These are phyloP conservation scores for Drosophila testacea DNA, from an alignment of 2,888 invertebrate genomes.

Conservation along the genomic window DNA sequence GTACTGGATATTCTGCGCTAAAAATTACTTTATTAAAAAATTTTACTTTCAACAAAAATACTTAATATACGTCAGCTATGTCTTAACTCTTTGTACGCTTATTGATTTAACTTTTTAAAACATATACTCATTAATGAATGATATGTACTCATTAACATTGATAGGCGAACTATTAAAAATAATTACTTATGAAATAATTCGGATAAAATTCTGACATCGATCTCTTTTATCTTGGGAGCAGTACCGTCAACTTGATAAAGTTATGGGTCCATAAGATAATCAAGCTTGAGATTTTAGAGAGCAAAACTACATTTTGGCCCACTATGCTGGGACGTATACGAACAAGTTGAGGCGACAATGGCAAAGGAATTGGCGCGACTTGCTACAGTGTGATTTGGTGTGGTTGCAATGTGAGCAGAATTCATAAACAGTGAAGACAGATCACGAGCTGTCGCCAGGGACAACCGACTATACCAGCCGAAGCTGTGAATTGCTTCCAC, in stretches of 20 bases:
- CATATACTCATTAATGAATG: neutral
- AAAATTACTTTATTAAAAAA: neutral
- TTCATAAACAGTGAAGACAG: constrained; percentile 72
- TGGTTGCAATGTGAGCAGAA: constrained; percentile 72
- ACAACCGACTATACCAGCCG: constrained; percentile 19
- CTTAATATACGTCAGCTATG: neutral
- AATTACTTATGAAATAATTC: neutral
- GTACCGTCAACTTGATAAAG: neutral
- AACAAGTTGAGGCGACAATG: constrained; percentile 71
- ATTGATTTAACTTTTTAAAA: neutral
- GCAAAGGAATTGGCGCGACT: constrained; percentile 61
- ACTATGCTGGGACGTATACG: constrained; percentile 32
- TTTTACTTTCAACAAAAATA: neutral
- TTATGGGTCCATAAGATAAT: neutral
- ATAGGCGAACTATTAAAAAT: neutral
- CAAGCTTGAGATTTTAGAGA: neutral
- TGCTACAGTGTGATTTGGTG: constrained; percentile 49
- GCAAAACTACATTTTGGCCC: constrained; percentile 20
- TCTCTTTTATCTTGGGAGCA: neutral
- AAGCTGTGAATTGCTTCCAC: constrained; percentile 61
- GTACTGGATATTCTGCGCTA: neutral
- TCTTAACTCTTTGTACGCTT: neutral
- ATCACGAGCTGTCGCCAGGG: constrained; percentile 34
- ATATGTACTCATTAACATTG: neutral
- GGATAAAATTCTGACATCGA: neutral